phyloP scores from a whole-genome alignment of 2,113 vertebrate genomes.

The Rafetus swinhoei region DNA sequence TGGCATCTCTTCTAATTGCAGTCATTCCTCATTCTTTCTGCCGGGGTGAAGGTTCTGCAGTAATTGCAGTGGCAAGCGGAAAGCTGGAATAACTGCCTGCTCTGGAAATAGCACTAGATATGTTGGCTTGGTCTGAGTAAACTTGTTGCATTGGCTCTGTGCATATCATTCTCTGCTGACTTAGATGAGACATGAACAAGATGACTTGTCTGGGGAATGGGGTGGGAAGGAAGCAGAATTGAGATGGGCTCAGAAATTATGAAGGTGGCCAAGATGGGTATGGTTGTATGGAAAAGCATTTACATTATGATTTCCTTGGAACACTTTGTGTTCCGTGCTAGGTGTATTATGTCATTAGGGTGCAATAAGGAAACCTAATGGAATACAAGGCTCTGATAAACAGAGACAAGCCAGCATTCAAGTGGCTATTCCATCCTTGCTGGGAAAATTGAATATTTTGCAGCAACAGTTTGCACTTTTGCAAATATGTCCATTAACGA shows the following conservation, averaged over 20 bases:
- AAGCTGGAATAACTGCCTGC: not conserved
- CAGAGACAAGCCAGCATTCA: rapidly evolving
- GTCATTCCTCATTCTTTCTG: not conserved
- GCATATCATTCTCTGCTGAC: constrained; percentile 4
- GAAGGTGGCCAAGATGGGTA: not conserved
- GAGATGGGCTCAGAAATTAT: not conserved
- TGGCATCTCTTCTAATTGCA: constrained; percentile 29
- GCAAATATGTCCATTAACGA: not conserved
- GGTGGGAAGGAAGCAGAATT: not conserved
- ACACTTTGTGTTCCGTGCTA: not conserved
- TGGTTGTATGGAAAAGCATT: not conserved
- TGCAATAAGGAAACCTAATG: not conserved
- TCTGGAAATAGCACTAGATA: not conserved
- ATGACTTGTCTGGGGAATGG: not conserved
- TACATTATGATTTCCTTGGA: not conserved
- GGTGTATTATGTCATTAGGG: not conserved
- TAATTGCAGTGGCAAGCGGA: constrained; percentile 34
- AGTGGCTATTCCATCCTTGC: not conserved
- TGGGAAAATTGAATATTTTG: not conserved
- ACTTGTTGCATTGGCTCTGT: not conserved
- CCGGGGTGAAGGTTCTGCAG: not conserved
- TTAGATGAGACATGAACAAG: not conserved
- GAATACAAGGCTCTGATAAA: not conserved
- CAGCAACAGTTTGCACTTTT: not conserved
- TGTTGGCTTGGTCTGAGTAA: not conserved